Conservation (phyloP, 2,888 invertebrate species). For the Ormia ochracea region DNA sequence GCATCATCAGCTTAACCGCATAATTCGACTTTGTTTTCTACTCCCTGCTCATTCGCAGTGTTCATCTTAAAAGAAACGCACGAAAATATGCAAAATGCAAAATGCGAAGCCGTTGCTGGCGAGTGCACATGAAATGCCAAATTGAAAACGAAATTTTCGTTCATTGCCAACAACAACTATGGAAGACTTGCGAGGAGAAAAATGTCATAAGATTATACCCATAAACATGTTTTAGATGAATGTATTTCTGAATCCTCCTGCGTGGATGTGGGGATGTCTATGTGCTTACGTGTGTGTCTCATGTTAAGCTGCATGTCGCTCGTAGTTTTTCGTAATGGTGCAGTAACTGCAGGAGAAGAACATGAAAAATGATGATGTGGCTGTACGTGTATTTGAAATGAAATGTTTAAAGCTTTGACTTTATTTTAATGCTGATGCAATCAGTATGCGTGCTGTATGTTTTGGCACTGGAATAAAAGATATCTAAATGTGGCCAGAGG, state of each 20-base stretch:
- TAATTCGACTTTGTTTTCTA: conserved; percentile 22
- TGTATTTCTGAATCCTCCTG: not conserved
- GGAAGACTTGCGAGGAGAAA: conserved; percentile 1
- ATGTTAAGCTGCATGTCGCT: not conserved
- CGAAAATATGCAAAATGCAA: conserved; percentile 44
- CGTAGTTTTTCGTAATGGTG: not conserved
- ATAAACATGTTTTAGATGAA: not conserved
- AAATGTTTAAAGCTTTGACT: conserved; percentile 58
- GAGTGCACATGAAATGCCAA: conserved; percentile 23
- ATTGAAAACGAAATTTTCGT: conserved; percentile 6
- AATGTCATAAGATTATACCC: conserved; percentile 9
- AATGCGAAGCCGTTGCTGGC: conserved; percentile 15
- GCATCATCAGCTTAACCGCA: conserved; percentile 32
- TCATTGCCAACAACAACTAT: not conserved
- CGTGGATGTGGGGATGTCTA: too few relatives aligned
- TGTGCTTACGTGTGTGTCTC: not conserved
- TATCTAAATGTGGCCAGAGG: not conserved
- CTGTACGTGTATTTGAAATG: conserved; percentile 40
- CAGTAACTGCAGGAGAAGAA: conserved; percentile 1
- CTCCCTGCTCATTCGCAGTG: not conserved
- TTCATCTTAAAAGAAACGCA: conserved; percentile 30
- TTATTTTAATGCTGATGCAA: conserved; percentile 60
- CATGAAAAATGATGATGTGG: conserved; percentile 25
- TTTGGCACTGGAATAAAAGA: conserved; percentile 41
- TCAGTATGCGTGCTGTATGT: conserved; percentile 55